Percentiles rank a stretch among this genome's conserved stretches.
These are phyloP conservation scores for Branchipolynoe longqiensis DNA, from an alignment of 2,888 invertebrate genomes.

Conservation along the genomic window DNA sequence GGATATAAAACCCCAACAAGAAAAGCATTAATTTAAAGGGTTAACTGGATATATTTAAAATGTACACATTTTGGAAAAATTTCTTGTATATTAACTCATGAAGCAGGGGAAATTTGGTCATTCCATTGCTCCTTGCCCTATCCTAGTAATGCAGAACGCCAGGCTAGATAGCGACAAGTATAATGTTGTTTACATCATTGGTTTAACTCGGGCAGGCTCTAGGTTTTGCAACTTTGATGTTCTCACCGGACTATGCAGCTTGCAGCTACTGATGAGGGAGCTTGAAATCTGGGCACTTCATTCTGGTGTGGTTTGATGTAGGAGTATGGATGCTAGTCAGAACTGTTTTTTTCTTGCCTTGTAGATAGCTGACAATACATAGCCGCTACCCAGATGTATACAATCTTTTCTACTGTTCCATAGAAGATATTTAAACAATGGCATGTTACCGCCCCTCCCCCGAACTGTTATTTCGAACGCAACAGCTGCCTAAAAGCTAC, in stretches of 20 bases:
- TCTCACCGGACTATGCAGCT: neutral
- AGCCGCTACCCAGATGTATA: constrained; percentile 11
- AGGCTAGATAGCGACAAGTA: too few species aligned
- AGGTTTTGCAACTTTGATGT: neutral
- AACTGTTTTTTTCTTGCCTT: constrained; percentile 44
- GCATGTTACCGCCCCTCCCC: neutral
- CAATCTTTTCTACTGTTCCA: constrained; percentile 27
- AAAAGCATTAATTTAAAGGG: too few species aligned
- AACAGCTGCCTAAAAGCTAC: too few species aligned
- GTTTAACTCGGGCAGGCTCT: neutral
- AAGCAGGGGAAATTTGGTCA: too few species aligned
- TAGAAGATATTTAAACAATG: constrained; percentile 5
- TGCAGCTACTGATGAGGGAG: neutral
- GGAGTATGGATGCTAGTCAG: constrained; percentile 53
- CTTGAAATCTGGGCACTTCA: constrained; percentile 10
- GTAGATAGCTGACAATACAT: constrained; percentile 27
- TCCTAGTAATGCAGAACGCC: too few species aligned
- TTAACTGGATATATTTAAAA: too few species aligned
- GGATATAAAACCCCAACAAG: too few species aligned
- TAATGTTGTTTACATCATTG: too few species aligned
- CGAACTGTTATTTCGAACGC: too few species aligned
- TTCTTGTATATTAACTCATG: too few species aligned
- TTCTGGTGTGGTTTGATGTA: constrained; percentile 45
- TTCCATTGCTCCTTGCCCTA: too few species aligned
- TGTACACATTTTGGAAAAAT: too few species aligned